These are phyloP conservation scores for Rhynchophorus ferrugineus DNA, from an alignment of 1,140 invertebrate species.

Conservation along the genomic window DNA sequence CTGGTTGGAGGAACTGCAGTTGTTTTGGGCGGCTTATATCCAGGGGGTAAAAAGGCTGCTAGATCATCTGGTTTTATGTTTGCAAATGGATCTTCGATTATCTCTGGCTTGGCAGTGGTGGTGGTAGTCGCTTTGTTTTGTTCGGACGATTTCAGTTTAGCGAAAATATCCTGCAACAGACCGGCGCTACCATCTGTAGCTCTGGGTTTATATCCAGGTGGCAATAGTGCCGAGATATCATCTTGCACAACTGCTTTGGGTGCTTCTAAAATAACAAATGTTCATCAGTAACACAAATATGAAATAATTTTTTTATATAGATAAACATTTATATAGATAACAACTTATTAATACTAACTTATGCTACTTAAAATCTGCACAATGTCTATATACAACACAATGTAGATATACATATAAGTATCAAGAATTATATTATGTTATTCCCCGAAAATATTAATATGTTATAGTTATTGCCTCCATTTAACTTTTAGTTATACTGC, in stretches of 20 bases:
- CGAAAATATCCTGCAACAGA: not conserved
- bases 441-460: too few species aligned
- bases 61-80: conserved; percentile 44
- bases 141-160: not conserved
- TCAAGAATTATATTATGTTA: too few species aligned
- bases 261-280: not conserved
- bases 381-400: too few species aligned
- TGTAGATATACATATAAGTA: too few species aligned
- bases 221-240: conserved; percentile 55
- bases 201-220: conserved; percentile 46
- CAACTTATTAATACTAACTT: too few species aligned
- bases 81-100: conserved; percentile 6
- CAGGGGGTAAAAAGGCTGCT: conserved; percentile 53
- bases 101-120: not conserved
- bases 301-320: not conserved
- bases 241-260: conserved; percentile 29
- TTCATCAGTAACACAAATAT: not conserved
- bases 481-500: too few species aligned
- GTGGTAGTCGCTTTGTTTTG: too few species aligned
- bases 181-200: conserved; percentile 9
- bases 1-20: too few species aligned
- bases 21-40: conserved; percentile 37
- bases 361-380: too few species aligned
- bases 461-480: too few species aligned
- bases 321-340: too few species aligned